Conservation (phyloP, 2,888 invertebrate species). For the Drosophila helvetica region DNA sequence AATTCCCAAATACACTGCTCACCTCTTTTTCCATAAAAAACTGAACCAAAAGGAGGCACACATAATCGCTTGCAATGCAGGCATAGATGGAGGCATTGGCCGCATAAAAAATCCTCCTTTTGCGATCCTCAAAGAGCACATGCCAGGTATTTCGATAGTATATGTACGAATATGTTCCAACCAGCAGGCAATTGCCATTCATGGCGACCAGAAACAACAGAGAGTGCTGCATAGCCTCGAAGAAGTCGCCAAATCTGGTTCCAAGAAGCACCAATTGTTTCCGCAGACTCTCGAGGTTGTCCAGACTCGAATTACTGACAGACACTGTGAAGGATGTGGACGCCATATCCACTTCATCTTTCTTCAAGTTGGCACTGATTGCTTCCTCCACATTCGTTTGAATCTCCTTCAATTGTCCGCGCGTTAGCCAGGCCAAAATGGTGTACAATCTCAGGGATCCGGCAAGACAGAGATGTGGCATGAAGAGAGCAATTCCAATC, state of each 20-base stretch:
- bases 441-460: conserved; percentile 62
- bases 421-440: conserved; percentile 62
- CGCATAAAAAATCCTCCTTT: conserved; percentile 73
- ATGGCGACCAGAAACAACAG: conserved; percentile 66
- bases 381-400: conserved; percentile 33
- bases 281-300: conserved; percentile 32
- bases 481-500: conserved; percentile 72
- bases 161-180: conserved; percentile 66
- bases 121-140: conserved; percentile 65
- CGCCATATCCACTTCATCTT: conserved; percentile 30
- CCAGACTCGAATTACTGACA: conserved; percentile 3
- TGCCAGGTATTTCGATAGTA: conserved; percentile 75
- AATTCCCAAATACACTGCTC: conserved; percentile 1
- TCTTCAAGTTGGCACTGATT: conserved; percentile 19
- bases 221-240: conserved; percentile 60
- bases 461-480: conserved; percentile 77
- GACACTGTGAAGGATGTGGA: conserved; percentile 16
- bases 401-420: conserved; percentile 51
- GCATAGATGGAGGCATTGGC: conserved; percentile 72
- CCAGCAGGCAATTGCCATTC: conserved; percentile 76
- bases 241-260: conserved; percentile 36
- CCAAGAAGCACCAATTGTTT: conserved; percentile 53
- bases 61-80: conserved; percentile 77
- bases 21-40: conserved; percentile 61
- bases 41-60: conserved; percentile 63